Evolutionary conservation across 2,888 invertebrate species (phyloP), one percentile per base, ranked within the genome.

Genomic region (Drosophila tripunctata): DNA sequence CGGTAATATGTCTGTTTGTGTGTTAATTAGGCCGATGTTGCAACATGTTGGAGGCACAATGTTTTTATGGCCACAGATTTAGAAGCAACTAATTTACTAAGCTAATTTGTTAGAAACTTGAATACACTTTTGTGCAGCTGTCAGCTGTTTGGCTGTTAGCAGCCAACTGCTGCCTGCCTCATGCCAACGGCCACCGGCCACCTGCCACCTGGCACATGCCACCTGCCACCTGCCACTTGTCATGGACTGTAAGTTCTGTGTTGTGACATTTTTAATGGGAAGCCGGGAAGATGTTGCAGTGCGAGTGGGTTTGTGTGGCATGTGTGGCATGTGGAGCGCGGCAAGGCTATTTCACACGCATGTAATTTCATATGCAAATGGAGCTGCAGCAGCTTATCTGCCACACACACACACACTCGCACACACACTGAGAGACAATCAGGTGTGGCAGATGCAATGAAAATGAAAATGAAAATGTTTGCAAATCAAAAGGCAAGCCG

Each of bases 331-430:
- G 50, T 38, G 38, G 12, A 21, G 30, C 15, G 22, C 35, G 38
- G 12, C 43, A 10, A 35, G 61, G 38, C 45, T 38, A 64, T 66
- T 66, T 71, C 65, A 61, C 75, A 61, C 69, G 64, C 73, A 67
- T 62, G 52, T 73, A 73, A 79, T 82, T 69, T 60, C 75, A 72
- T 67, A 80, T 78, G 79, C 69, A 81, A 80, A 80, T 76, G 76
- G 55, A 60, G 64, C 57, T 54, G 38, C 63, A 57, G 36, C 24
- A 17, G 78, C 78, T 79, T 78, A 78, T 80, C 80, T 61, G 35
- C 45, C 48, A 40, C 31, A 43, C 33, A 35, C 19, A 33, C 56
- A 21, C 30, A 40, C 38, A 30, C 3, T 40, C 15, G 30, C n/a
- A 31, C 17, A 15, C 21, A 51, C 54, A 45, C 52, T 7, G 38